A percentile compares a stretch with the other conserved stretches of the same genome.
Evolutionary conservation across 2,888 invertebrate species (phyloP).

Genomic region (Drosophila paracracens): DNA sequence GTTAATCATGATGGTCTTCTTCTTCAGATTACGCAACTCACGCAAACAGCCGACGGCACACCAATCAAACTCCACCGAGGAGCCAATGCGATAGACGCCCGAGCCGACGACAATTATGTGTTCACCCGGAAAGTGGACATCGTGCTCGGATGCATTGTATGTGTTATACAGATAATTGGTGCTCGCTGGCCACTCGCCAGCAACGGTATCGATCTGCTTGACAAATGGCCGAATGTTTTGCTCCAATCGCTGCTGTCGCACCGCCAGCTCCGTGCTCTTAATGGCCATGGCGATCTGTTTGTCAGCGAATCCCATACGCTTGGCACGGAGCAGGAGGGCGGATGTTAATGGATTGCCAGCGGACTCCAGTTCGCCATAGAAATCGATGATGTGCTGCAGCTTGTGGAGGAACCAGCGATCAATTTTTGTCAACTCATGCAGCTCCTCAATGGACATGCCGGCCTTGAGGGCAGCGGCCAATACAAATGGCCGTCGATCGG

Average conservation of each 20-base stretch:
- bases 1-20: slow-evolving; percentile 98
- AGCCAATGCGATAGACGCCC: slow-evolving; percentile 98
- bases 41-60: slow-evolving; percentile 98
- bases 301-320: slow-evolving; percentile 98
- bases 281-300: slow-evolving; percentile 96
- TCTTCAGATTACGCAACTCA: slow-evolving; percentile 94
- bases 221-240: slow-evolving; percentile 93
- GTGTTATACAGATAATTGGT: slow-evolving; percentile 99
- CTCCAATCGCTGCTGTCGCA: slow-evolving; percentile 91
- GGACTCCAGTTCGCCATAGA: slow-evolving; percentile 89
- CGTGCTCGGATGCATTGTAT: slow-evolving; percentile 94
- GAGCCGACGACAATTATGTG: slow-evolving; percentile 96
- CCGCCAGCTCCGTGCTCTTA: slow-evolving; percentile 94
- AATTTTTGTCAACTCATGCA: slow-evolving; percentile 98
- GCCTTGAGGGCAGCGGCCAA: slow-evolving; percentile 95
- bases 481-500: slow-evolving; percentile 98
- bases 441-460: slow-evolving; percentile 92
- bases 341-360: slow-evolving; percentile 88
- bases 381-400: slow-evolving; percentile 95
- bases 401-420: slow-evolving; percentile 98
- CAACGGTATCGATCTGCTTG: slow-evolving; percentile 99
- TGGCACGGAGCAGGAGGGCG: slow-evolving; percentile 90
- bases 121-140: slow-evolving; percentile 92
- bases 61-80: slow-evolving; percentile 99
- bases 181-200: slow-evolving; percentile 99